Base-by-base conservation (phyloP, 2,888 invertebrate genomes). In the Sminthurinus aureus region DNA sequence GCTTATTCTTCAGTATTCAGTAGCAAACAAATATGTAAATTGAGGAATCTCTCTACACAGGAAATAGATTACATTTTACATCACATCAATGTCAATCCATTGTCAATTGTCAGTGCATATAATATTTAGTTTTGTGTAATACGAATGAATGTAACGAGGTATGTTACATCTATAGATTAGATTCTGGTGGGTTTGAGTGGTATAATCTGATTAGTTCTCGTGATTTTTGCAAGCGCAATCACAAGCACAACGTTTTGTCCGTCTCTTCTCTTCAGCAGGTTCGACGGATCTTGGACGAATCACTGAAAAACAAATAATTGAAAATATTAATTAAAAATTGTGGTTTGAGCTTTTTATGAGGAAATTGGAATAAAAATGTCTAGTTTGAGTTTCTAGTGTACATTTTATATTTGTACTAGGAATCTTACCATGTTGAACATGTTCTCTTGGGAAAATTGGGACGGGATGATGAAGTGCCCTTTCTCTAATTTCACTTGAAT, bases 281-380 rank as follows among this genome's bases (percentile, higher is more conserved):
- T 94, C 94, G 86, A 94, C 93, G 85, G 94, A 94, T 89, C 96
- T 94, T 84, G 96, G 96, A 90, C 96, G 96, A 90, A 96, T 94
- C 90, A 93, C 96, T 96, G 92, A 15, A 89, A 90, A 71, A 92
- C 22, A 26, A 12, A 64, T 20, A 77, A 13, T 0, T 22, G 6
- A 52, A 58, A 77, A 77, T 24, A 71, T 71, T 50, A n/a, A n/a
- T n/a, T n/a, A n/a, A n/a, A n/a, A n/a, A n/a, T n/a, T n/a, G n/a
- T n/a, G n/a, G n/a, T n/a, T n/a, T 26, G 15, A 75, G 8, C 15
- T 38, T 9, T 18, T 77, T 12, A 58, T n/a, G 20, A 38, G 13
- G n/a, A 50, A 75, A 75, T 15, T 52, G 20, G 13, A 77, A 38
- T 22, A 22, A n/a, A 20, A 77, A 8, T 22, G 9, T 26, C 20